Percentiles rank a stretch among this genome's conserved stretches.
Evolutionary conservation across 2,797 vertebrate species (phyloP).

Genomic region (Argya squamiceps): DNA sequence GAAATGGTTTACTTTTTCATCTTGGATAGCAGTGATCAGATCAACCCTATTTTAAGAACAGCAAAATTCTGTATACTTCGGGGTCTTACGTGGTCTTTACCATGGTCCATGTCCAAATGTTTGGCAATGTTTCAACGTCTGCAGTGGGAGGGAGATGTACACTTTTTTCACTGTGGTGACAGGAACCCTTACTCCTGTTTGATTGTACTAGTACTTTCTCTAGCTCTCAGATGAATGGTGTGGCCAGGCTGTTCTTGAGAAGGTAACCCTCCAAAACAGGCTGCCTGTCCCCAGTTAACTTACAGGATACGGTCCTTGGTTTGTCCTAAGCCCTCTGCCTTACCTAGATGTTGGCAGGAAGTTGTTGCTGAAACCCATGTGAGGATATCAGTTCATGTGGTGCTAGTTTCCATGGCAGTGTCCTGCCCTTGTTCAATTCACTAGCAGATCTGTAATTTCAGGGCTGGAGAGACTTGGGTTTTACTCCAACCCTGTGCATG

Average conservation of each 20-base stretch:
- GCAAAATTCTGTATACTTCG: not conserved
- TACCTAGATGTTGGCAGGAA: not conserved
- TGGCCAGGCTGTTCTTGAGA: not conserved
- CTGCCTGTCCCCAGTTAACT: not conserved
- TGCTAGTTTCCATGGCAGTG: not conserved
- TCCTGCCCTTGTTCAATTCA: not conserved
- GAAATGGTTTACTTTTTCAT: not conserved
- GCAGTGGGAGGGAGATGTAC: not conserved
- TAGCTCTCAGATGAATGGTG: not conserved
- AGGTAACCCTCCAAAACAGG: not conserved
- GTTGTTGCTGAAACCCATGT: not conserved
- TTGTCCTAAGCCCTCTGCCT: not conserved
- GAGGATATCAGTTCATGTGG: not conserved
- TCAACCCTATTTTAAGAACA: not conserved
- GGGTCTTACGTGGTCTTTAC: accelerated
- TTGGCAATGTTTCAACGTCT: not conserved
- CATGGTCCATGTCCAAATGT: accelerated
- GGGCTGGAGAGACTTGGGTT: not conserved
- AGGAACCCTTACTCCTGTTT: not conserved
- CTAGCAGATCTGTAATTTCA: too few relatives aligned
- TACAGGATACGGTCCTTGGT: not conserved
- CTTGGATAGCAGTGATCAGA: not conserved
- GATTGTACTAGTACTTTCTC: not conserved
- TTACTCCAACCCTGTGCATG: accelerated
- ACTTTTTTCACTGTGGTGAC: not conserved